phyloP scores from a whole-genome alignment of 2,113 vertebrate genomes.

The Cygnus buccinator region DNA sequence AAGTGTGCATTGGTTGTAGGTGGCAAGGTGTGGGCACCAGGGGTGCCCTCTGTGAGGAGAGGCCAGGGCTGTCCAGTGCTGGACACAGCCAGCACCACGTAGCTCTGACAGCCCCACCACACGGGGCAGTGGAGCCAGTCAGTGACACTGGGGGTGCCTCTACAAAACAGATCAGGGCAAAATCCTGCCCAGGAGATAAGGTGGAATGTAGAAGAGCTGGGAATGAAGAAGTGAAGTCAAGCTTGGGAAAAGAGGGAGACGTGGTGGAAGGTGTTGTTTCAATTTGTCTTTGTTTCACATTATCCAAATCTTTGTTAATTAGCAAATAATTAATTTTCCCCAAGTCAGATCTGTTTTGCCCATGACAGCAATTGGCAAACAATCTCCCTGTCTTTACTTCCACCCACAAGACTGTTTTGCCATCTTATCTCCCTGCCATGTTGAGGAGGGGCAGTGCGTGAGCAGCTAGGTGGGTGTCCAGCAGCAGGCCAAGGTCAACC shows the following conservation, averaged over 20 bases:
- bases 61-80: rapidly evolving
- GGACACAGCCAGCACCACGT: rapidly evolving
- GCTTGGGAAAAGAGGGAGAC: neutral
- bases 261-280: rapidly evolving
- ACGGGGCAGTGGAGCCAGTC: neutral
- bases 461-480: neutral
- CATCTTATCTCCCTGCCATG: neutral
- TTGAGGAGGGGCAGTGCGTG: neutral
- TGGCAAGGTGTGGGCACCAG: rapidly evolving
- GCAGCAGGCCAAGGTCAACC: neutral
- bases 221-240: neutral
- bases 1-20: neutral
- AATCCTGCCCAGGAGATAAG: neutral
- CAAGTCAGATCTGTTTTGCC: neutral
- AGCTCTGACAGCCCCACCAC: neutral
- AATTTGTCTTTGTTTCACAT: neutral
- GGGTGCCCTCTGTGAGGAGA: neutral
- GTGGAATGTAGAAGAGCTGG: neutral
- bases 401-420: neutral
- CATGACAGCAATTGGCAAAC: neutral
- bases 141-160: neutral
- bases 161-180: neutral
- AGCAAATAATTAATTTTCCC: neutral
- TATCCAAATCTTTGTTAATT: neutral
- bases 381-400: neutral